phyloP scores from a whole-genome alignment of 2,113 vertebrate genomes.

The Galemys pyrenaicus region DNA sequence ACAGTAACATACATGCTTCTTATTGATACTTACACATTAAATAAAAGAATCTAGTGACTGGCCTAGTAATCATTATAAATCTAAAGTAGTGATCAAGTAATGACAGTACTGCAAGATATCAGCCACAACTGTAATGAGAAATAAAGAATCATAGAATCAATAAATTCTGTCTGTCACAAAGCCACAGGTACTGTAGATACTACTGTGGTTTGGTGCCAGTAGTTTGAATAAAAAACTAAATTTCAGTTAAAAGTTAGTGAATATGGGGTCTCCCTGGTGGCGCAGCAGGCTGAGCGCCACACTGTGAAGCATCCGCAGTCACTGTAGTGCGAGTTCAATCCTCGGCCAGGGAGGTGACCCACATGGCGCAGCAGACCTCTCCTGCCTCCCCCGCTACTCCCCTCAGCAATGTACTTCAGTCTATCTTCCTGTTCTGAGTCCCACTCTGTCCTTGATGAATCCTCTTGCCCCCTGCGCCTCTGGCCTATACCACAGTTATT shows the following conservation, averaged over 20 bases:
- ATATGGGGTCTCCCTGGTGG: too few species aligned
- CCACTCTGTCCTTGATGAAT: too few species aligned
- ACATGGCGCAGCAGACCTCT: too few species aligned
- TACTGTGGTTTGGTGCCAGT: neutral
- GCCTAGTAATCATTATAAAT: neutral
- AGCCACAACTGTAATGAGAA: neutral
- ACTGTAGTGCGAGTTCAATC: too few species aligned
- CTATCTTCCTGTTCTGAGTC: too few species aligned
- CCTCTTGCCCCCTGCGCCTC: too few species aligned
- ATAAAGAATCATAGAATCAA: neutral
- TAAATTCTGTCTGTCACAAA: neutral
- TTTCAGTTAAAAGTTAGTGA: slow-evolving; percentile 14
- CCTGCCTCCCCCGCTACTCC: too few species aligned
- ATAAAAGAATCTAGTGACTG: neutral
- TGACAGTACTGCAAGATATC: neutral
- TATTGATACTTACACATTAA: neutral
- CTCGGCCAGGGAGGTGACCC: too few species aligned
- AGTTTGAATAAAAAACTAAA: slow-evolving; percentile 6
- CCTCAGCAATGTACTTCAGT: too few species aligned
- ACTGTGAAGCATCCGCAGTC: too few species aligned
- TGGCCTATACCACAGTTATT: too few species aligned
- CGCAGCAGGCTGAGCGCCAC: too few species aligned
- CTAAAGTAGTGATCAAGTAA: neutral
- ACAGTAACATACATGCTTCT: neutral
- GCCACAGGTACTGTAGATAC: neutral